Percentiles rank a stretch among this genome's conserved stretches.
These are phyloP conservation scores for Gadus macrocephalus DNA, from an alignment of 2,113 vertebrate genomes.

Conservation along the genomic window DNA sequence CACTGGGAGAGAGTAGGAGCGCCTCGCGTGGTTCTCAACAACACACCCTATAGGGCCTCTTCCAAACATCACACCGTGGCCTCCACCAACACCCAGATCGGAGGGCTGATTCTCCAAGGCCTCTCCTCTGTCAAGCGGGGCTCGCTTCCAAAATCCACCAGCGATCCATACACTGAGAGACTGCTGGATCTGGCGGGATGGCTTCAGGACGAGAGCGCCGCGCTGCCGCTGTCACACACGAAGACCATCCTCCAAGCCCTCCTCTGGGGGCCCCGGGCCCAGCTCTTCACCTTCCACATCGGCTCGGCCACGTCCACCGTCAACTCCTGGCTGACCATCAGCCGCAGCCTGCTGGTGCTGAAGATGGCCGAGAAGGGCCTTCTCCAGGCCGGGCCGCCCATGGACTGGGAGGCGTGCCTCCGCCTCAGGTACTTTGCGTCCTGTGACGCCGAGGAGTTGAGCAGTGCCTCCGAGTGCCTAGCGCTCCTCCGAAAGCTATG, in stretches of 20 bases:
- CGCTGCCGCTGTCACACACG: slow-evolving; percentile 42
- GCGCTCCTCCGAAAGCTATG: slow-evolving; percentile 9
- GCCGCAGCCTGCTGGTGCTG: slow-evolving; percentile 72
- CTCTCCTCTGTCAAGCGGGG: neutral
- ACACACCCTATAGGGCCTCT: slow-evolving; percentile 25
- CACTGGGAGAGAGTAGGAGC: slow-evolving; percentile 49
- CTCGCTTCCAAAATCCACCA: slow-evolving; percentile 30
- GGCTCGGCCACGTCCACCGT: neutral
- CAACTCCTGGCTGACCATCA: slow-evolving; percentile 59
- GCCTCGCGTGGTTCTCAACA: slow-evolving; percentile 70
- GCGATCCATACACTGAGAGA: slow-evolving; percentile 49
- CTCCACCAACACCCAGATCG: slow-evolving; percentile 61
- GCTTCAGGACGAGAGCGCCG: slow-evolving; percentile 51
- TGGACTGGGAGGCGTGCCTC: slow-evolving; percentile 75
- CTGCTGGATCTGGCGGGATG: slow-evolving; percentile 59
- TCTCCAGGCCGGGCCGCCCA: neutral
- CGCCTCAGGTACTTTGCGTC: slow-evolving; percentile 74
- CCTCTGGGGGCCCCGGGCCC: slow-evolving; percentile 77
- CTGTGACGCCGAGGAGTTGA: slow-evolving; percentile 49
- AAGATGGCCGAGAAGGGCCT: slow-evolving; percentile 70
- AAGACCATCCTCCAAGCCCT: slow-evolving; percentile 71
- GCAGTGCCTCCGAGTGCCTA: slow-evolving; percentile 43
- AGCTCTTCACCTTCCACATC: slow-evolving; percentile 49
- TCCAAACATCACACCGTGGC: slow-evolving; percentile 22
- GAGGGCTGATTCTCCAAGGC: slow-evolving; percentile 65